Conservation (phyloP, 2,113 vertebrate species). For the Triplophysa rosa region DNA sequence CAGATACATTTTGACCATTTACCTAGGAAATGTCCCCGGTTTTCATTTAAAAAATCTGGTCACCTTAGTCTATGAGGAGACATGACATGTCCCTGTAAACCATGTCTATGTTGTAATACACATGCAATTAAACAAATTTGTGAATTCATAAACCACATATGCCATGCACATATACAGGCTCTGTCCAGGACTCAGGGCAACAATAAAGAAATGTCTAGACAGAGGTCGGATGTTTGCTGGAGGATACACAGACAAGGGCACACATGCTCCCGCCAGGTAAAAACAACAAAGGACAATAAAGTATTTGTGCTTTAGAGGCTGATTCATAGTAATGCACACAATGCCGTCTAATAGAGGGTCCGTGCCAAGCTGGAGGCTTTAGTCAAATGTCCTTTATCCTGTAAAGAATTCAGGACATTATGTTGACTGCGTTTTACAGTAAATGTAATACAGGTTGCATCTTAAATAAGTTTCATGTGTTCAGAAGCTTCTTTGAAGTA, state of each 20-base stretch:
- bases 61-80: too few relatives aligned
- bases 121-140: too few relatives aligned
- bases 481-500: too few relatives aligned
- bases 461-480: too few relatives aligned
- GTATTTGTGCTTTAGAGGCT: not conserved
- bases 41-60: too few relatives aligned
- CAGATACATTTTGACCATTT: too few relatives aligned
- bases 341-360: not conserved
- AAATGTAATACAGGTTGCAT: too few relatives aligned
- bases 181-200: constrained; percentile 6
- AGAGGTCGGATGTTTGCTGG: constrained; percentile 43
- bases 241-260: constrained; percentile 12
- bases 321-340: not conserved
- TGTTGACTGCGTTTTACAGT: too few relatives aligned
- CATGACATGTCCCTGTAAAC: too few relatives aligned
- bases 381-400: not conserved
- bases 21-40: too few relatives aligned
- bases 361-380: not conserved
- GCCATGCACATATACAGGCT: not conserved
- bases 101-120: too few relatives aligned
- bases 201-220: constrained; percentile 20
- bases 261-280: not conserved
- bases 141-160: not conserved
- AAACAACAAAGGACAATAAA: constrained; percentile 10
- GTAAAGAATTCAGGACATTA: too few relatives aligned